Evolutionary conservation across 2,888 invertebrate genomes (phyloP).

Genomic region (Choristoneura rosaceana): DNA sequence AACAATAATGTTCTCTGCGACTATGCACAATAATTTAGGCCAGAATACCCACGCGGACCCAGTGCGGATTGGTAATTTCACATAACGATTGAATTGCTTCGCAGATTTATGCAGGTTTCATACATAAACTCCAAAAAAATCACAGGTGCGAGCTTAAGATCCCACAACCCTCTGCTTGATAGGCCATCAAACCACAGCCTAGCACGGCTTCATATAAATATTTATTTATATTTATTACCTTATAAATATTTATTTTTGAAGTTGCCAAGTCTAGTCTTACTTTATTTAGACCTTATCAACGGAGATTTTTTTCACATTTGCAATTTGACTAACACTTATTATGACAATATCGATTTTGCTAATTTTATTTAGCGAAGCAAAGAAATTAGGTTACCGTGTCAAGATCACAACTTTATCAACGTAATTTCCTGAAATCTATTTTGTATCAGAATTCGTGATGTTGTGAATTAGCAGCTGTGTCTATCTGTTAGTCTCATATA

Average conservation of each 20-base stretch:
- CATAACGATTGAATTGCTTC: no score
- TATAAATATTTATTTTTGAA: neutral
- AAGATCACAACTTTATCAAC: conserved; percentile 10
- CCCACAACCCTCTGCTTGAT: no score
- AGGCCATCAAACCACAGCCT: no score
- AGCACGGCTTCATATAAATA: no score
- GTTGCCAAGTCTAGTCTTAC: neutral
- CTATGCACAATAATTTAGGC: no score
- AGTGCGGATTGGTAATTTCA: no score
- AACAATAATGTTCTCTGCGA: no score
- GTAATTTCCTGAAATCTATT: conserved; percentile 17
- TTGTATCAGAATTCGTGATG: neutral
- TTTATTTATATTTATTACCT: no score
- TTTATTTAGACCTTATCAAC: neutral
- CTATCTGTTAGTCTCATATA: conserved; percentile 8
- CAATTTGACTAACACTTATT: neutral
- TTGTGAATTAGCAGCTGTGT: conserved; percentile 7
- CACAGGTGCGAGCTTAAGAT: no score
- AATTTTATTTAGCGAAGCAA: neutral
- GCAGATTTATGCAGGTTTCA: no score
- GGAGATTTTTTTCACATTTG: neutral
- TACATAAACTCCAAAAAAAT: no score
- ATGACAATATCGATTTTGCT: neutral
- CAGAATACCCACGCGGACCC: no score
- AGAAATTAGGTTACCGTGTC: conserved; percentile 8